Evolutionary conservation across 2,888 invertebrate genomes (phyloP).

Genomic region (Lamellibrachia columna): DNA sequence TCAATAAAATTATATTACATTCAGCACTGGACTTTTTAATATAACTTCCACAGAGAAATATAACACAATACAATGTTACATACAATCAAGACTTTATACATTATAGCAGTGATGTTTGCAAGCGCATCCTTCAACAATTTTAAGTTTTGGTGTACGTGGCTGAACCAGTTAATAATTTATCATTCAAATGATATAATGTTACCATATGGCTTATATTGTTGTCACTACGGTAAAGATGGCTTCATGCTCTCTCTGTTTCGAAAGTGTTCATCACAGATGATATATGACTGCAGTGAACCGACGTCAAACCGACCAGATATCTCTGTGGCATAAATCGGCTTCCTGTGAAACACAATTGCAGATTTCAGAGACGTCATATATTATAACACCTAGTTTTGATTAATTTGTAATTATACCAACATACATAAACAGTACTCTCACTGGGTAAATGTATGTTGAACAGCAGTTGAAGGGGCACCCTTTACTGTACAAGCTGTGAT

Average conservation of each 20-base stretch:
- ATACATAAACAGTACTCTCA: neutral
- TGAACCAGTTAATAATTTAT: too few relatives aligned
- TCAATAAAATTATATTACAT: neutral
- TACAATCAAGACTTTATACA: neutral
- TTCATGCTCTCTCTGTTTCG: neutral
- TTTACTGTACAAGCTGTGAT: too few relatives aligned
- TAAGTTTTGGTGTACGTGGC: too few relatives aligned
- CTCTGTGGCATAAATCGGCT: constrained; percentile 35
- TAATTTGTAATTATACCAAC: neutral
- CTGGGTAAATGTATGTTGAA: too few relatives aligned
- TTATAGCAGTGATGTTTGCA: neutral
- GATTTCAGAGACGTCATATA: neutral
- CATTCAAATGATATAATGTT: too few relatives aligned
- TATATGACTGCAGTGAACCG: constrained; percentile 38
- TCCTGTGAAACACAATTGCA: constrained; percentile 30
- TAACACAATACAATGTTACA: neutral
- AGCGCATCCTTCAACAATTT: too few relatives aligned
- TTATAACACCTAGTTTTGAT: neutral
- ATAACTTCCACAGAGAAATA: neutral
- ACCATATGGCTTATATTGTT: too few relatives aligned
- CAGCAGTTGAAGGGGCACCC: too few relatives aligned
- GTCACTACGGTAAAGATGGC: neutral
- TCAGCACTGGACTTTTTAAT: neutral
- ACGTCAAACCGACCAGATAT: constrained; percentile 41
- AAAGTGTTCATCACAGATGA: constrained; percentile 38